These are phyloP conservation scores for Sinonovacula constricta DNA, from an alignment of 1,140 invertebrate genomes.

Conservation along the genomic window DNA sequence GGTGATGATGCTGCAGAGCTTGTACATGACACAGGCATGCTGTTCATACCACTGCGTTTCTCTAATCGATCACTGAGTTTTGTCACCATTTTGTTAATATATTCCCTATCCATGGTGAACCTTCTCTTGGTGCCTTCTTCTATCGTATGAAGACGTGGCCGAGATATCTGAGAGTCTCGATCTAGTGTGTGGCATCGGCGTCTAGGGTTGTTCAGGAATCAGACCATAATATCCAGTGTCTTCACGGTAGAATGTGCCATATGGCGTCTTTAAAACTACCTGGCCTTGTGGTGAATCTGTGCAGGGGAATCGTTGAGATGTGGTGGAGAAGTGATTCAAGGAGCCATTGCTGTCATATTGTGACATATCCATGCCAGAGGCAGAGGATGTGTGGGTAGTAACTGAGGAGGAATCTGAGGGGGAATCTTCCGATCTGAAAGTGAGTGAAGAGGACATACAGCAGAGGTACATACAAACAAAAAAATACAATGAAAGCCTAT, in stretches of 20 bases:
- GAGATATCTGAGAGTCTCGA: conserved; percentile 67
- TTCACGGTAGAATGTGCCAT: conserved; percentile 75
- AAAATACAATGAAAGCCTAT: too few relatives aligned
- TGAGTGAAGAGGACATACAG: too few relatives aligned
- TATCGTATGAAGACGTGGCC: conserved; percentile 70
- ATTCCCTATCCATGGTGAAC: conserved; percentile 71
- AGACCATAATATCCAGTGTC: conserved; percentile 71
- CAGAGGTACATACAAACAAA: too few relatives aligned
- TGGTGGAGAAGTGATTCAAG: background rate
- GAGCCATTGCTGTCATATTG: conserved; percentile 43
- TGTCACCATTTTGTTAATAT: conserved; percentile 71
- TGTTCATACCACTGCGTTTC: conserved; percentile 63
- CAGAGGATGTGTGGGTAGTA: conserved; percentile 4
- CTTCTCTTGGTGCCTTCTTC: conserved; percentile 70
- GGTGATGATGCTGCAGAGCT: conserved; percentile 71
- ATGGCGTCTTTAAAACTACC: conserved; percentile 74
- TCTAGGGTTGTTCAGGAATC: conserved; percentile 68
- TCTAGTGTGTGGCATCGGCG: conserved; percentile 73
- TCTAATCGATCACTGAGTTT: conserved; percentile 70
- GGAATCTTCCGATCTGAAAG: conserved; percentile 57
- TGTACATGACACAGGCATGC: conserved; percentile 70
- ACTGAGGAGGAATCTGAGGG: conserved; percentile 36
- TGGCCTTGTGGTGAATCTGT: conserved; percentile 43
- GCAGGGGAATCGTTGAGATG: conserved; percentile 5
- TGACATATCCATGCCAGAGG: conserved; percentile 35